Evolutionary conservation across 1,140 invertebrate species (phyloP).

Genomic region (Drosophila chauvacae): DNA sequence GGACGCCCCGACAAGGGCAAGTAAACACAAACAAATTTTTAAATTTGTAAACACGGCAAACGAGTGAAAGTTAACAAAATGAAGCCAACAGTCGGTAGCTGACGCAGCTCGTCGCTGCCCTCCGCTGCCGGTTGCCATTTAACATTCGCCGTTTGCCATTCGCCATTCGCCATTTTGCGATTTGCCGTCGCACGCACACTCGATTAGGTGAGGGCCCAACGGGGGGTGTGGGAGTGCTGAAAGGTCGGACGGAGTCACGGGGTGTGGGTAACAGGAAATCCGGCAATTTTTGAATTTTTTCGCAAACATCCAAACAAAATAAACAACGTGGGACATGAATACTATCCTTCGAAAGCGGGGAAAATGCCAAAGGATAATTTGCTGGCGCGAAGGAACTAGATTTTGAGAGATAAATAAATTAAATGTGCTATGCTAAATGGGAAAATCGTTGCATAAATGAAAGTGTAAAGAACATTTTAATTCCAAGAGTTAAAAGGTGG

Average conservation of each 20-base stretch:
- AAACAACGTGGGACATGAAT: slow-evolving; percentile 39
- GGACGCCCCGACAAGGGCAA: slow-evolving; percentile 38
- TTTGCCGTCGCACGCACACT: slow-evolving; percentile 54
- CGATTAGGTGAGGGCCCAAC: slow-evolving; percentile 35
- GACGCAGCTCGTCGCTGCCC: slow-evolving; percentile 23
- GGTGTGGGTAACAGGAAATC: slow-evolving; percentile 69
- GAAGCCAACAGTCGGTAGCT: slow-evolving; percentile 61
- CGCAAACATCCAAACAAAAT: slow-evolving; percentile 68
- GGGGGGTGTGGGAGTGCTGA: not conserved
- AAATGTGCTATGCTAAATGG: not conserved
- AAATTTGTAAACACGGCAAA: slow-evolving; percentile 80
- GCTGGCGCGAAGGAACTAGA: not conserved
- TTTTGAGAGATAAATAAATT: slow-evolving; percentile 18
- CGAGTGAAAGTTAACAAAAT: slow-evolving; percentile 65
- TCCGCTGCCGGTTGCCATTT: slow-evolving; percentile 26
- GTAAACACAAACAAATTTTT: slow-evolving; percentile 80
- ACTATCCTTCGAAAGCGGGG: slow-evolving; percentile 1
- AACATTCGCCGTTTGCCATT: slow-evolving; percentile 11
- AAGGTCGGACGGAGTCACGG: slow-evolving; percentile 3
- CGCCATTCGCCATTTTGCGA: slow-evolving; percentile 33
- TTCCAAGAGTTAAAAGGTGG: not conserved
- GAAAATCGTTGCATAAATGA: not conserved
- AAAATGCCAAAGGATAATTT: slow-evolving; percentile 19
- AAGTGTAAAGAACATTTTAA: not conserved
- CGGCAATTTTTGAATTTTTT: slow-evolving; percentile 75